Percentiles rank a stretch among this genome's conserved stretches.
phyloP scores from a whole-genome alignment of 2,113 vertebrate genomes.

The Xenopus borealis region DNA sequence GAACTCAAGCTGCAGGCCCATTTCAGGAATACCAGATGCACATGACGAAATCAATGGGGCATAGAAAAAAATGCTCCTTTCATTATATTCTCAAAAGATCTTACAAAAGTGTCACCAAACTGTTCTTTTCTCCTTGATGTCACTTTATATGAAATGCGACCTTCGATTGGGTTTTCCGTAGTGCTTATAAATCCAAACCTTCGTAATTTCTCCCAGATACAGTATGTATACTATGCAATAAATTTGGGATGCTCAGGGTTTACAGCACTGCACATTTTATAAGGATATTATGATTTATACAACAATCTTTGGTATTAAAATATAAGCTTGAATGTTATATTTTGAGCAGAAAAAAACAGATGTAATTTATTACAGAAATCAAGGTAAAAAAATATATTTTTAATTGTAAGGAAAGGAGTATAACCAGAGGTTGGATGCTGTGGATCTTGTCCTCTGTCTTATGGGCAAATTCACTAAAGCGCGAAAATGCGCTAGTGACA shows the following conservation, averaged over 20 bases:
- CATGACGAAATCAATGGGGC: neutral
- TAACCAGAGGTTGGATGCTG: too few species aligned
- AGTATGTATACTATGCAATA: neutral
- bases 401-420: too few species aligned
- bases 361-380: too few species aligned
- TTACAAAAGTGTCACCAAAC: neutral
- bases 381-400: too few species aligned
- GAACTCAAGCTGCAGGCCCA: neutral
- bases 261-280: neutral
- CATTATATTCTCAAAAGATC: neutral
- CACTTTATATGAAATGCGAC: neutral
- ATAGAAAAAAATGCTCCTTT: neutral
- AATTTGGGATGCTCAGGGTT: neutral
- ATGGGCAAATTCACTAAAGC: too few species aligned
- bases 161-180: neutral
- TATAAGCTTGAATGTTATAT: neutral
- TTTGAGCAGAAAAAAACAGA: too few species aligned
- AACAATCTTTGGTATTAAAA: neutral
- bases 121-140: slow-evolving; percentile 5
- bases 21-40: neutral
- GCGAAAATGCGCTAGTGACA: too few species aligned
- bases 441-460: too few species aligned
- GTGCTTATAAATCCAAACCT: neutral
- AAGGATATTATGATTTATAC: neutral
- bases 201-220: neutral